A percentile compares a stretch with the other conserved stretches of the same genome.
Conservation (phyloP, 2,113 vertebrate genomes). For the Nansenia antarctica region DNA sequence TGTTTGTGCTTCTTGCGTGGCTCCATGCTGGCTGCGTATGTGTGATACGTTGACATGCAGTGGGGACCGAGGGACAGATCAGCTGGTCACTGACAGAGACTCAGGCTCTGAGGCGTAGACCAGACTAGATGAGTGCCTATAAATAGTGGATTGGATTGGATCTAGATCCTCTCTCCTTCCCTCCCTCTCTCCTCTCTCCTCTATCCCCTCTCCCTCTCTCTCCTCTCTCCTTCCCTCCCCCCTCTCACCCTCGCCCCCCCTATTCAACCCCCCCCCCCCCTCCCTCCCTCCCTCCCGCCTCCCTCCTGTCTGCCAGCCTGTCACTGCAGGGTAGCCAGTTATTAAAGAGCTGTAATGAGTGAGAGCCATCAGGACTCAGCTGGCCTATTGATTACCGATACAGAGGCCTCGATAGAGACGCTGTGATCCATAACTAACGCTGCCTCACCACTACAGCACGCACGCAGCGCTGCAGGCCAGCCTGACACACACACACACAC, state of each 20-base stretch:
- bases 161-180: neutral
- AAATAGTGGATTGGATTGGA: too few relatives aligned
- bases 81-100: too few relatives aligned
- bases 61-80: too few relatives aligned
- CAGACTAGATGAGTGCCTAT: too few relatives aligned
- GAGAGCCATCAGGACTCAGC: slow-evolving; percentile 69
- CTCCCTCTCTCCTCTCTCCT: neutral
- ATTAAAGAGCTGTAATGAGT: slow-evolving; percentile 78
- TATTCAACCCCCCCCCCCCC: neutral
- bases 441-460: slow-evolving; percentile 43
- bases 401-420: slow-evolving; percentile 70
- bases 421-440: slow-evolving; percentile 72
- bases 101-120: too few relatives aligned
- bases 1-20: too few relatives aligned
- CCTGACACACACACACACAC: neutral
- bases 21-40: too few relatives aligned
- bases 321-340: slow-evolving; percentile 68
- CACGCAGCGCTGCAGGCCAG: neutral
- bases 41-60: too few relatives aligned
- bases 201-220: neutral
- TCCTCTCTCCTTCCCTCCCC: neutral
- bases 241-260: too few relatives aligned
- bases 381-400: slow-evolving; percentile 73
- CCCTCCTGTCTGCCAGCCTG: slow-evolving; percentile 26
- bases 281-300: neutral